A percentile compares a stretch with the other conserved stretches of the same genome.
These are phyloP conservation scores for Perodicticus potto DNA, from an alignment of 2,797 vertebrate genomes.

Conservation along the genomic window DNA sequence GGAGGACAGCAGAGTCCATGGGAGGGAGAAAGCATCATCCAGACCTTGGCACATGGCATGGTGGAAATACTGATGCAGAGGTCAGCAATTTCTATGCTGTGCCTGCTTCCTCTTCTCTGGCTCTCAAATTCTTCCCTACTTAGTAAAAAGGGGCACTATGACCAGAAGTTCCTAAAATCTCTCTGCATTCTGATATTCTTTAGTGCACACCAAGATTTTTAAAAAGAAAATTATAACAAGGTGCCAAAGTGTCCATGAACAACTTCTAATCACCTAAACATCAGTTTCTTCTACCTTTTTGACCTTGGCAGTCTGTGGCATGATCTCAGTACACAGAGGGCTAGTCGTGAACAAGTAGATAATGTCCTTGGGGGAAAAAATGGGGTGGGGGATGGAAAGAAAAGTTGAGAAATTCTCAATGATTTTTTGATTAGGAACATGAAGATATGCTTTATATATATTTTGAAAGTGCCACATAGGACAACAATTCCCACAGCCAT, in stretches of 20 bases:
- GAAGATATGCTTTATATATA: not conserved
- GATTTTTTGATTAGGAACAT: not conserved
- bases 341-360: not conserved
- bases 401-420: not conserved
- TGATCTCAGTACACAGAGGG: not conserved
- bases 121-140: not conserved
- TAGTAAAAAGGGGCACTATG: not conserved
- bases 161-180: not conserved
- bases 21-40: no score
- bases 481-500: not conserved
- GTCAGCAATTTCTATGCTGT: not conserved
- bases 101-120: not conserved
- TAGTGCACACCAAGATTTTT: not conserved
- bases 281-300: not conserved
- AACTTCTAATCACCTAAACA: slow-evolving; percentile 17
- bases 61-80: not conserved
- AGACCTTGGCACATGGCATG: rapidly evolving
- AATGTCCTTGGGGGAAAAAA: not conserved
- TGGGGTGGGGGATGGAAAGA: not conserved
- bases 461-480: not conserved
- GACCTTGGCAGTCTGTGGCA: not conserved
- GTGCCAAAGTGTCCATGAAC: not conserved
- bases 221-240: slow-evolving; percentile 32
- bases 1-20: not conserved
- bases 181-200: not conserved